These are phyloP conservation scores for Oreortyx pictus DNA, from an alignment of 2,797 vertebrate genomes.

Conservation along the genomic window DNA sequence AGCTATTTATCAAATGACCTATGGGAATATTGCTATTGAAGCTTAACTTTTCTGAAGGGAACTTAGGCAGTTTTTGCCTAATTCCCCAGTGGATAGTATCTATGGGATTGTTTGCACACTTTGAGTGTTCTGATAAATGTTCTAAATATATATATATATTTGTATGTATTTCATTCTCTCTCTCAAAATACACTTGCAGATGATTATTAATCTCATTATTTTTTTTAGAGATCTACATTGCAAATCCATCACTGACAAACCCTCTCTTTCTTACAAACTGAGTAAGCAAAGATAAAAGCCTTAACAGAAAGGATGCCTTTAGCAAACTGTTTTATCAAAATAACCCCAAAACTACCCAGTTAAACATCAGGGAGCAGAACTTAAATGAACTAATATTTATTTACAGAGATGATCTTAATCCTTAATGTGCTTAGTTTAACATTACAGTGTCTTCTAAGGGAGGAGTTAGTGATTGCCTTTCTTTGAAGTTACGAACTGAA, in stretches of 20 bases:
- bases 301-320: neutral
- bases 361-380: slow-evolving; percentile 4
- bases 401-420: slow-evolving; percentile 10
- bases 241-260: neutral
- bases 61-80: neutral
- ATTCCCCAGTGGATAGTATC: neutral
- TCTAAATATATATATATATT: neutral
- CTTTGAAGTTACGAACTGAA: neutral
- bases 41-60: neutral
- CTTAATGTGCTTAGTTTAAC: neutral
- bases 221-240: neutral
- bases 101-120: neutral
- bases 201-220: neutral
- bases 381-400: neutral
- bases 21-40: neutral
- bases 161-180: neutral
- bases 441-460: neutral
- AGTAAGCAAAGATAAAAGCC: slow-evolving; percentile 18
- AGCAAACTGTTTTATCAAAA: neutral
- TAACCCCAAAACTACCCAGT: neutral
- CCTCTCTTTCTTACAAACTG: neutral
- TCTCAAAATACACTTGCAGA: neutral
- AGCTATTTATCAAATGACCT: neutral
- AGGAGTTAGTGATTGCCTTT: neutral
- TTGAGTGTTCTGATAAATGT: neutral